Percentiles rank a stretch among this genome's conserved stretches.
Evolutionary conservation across 1,140 invertebrate genomes (phyloP).

Genomic region (Neodiprion pinetum): DNA sequence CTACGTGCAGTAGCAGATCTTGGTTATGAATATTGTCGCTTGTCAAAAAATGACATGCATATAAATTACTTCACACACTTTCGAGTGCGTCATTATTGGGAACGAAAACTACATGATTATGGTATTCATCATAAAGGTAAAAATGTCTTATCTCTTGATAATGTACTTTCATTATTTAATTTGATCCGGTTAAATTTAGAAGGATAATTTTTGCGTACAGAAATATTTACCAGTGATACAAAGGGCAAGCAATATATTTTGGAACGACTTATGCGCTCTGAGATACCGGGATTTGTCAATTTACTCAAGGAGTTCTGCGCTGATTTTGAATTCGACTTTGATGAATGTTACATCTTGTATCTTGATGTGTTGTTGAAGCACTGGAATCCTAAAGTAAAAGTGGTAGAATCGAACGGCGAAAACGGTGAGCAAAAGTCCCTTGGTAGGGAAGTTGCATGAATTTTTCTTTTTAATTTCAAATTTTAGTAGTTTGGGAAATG

Average conservation of each 20-base stretch:
- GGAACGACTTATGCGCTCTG: constrained; percentile 40
- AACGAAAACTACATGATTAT: constrained; percentile 38
- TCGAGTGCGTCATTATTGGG: constrained; percentile 45
- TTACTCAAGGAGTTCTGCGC: constrained; percentile 49
- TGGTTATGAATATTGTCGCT: constrained; percentile 44
- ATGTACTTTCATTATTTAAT: constrained; percentile 16
- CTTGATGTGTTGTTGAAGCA: constrained; percentile 46
- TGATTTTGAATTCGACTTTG: constrained; percentile 47
- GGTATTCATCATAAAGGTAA: constrained; percentile 44
- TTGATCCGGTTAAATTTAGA: constrained; percentile 11
- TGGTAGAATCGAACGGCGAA: constrained; percentile 23
- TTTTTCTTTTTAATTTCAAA: constrained; percentile 3
- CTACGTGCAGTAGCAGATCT: constrained; percentile 40
- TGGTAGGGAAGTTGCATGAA: no score
- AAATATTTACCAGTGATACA: constrained; percentile 43
- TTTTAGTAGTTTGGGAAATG: constrained; percentile 11
- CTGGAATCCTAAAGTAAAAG: constrained; percentile 51
- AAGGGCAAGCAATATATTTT: constrained; percentile 44
- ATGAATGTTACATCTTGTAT: constrained; percentile 52
- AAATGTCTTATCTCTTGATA: neutral
- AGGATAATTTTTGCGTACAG: constrained; percentile 32
- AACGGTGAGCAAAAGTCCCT: constrained; percentile 32
- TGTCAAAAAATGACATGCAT: constrained; percentile 32
- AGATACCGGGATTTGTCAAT: constrained; percentile 36
- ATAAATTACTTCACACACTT: constrained; percentile 30